Evolutionary conservation across 2,888 invertebrate species (phyloP).

Genomic region (Pollenia griseotomentosa): DNA sequence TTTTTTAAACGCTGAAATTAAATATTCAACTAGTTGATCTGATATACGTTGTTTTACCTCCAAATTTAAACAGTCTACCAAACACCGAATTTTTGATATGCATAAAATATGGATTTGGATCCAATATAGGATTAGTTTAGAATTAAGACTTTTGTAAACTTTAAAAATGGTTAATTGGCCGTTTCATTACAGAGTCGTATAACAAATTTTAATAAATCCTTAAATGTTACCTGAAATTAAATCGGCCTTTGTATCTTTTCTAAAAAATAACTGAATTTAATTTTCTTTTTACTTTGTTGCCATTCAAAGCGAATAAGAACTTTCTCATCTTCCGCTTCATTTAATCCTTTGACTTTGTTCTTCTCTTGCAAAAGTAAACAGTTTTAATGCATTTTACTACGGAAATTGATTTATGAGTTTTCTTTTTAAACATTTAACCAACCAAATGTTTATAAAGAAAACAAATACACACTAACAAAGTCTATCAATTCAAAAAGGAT

Average conservation of each 20-base stretch:
- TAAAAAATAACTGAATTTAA: not conserved
- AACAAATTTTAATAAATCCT: no score
- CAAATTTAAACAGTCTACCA: no score
- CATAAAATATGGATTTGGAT: no score
- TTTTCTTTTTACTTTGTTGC: conserved; percentile 17
- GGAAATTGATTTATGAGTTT: conserved; percentile 81
- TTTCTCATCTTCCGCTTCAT: conserved; percentile 1
- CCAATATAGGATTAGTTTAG: no score
- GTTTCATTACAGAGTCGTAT: no score
- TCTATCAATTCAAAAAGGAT: conserved; percentile 6
- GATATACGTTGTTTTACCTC: no score
- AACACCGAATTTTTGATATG: no score
- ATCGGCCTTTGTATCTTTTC: not conserved
- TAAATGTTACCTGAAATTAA: no score
- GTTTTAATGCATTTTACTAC: conserved; percentile 77
- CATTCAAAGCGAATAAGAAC: not conserved
- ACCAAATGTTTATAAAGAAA: conserved; percentile 42
- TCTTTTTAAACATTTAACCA: conserved; percentile 44
- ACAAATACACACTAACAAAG: conserved; percentile 9
- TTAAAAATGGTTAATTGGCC: no score
- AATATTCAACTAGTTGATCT: no score
- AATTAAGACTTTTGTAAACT: no score
- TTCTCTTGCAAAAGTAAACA: conserved; percentile 69
- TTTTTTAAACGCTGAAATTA: no score
- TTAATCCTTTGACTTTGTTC: conserved; percentile 46